phyloP scores from a whole-genome alignment of 2,113 vertebrate species.

The Pardalotus punctatus region DNA sequence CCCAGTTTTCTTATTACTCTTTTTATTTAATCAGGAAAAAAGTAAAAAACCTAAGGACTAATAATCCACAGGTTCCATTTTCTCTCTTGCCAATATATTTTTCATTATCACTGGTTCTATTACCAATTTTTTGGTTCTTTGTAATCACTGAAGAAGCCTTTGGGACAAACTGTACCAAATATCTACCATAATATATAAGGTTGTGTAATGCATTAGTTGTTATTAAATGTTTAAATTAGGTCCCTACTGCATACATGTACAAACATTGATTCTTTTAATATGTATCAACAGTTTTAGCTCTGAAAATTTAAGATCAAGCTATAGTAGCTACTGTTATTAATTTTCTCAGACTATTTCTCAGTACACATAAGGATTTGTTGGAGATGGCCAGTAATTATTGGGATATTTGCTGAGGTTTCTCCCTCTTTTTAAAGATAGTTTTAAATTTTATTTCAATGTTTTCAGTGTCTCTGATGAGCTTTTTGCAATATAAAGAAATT shows the following conservation, averaged over 20 bases:
- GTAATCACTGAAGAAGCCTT: neutral
- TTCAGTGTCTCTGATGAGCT: neutral
- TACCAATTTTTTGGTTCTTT: neutral
- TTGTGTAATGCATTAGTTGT: neutral
- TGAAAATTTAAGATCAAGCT: neutral
- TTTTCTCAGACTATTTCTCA: neutral
- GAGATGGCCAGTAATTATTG: fast-evolving
- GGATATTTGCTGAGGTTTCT: neutral
- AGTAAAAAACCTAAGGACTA: neutral
- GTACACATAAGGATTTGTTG: neutral
- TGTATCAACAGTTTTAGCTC: neutral
- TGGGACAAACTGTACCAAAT: neutral
- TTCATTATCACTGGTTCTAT: neutral
- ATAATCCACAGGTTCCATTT: neutral
- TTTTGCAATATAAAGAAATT: neutral
- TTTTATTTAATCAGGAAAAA: neutral
- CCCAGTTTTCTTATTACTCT: neutral
- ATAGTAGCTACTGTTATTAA: neutral
- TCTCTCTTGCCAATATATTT: neutral
- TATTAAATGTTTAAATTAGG: neutral
- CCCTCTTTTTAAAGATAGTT: neutral
- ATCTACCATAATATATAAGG: neutral
- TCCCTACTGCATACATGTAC: neutral
- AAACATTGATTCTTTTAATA: neutral
- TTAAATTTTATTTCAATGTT: neutral